Percentiles rank a stretch among this genome's conserved stretches.
phyloP scores from a whole-genome alignment of 2,888 invertebrate species.

The Trimorus sp. region DNA sequence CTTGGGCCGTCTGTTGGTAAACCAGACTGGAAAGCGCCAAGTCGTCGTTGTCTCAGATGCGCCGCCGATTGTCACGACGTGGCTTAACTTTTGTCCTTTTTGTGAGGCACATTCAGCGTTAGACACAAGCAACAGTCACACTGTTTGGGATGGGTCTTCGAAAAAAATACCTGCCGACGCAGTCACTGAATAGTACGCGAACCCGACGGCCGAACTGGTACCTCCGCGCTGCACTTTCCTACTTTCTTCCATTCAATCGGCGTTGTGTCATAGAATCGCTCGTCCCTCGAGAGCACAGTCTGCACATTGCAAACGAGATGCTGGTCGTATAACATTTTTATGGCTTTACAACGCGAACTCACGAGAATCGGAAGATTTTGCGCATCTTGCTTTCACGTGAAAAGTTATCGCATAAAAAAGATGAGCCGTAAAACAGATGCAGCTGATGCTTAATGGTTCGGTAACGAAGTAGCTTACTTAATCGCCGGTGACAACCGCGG shows the following conservation, averaged over 20 bases:
- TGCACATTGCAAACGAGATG: too few species aligned
- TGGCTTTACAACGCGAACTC: too few species aligned
- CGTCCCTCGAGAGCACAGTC: too few species aligned
- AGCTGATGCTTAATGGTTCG: too few species aligned
- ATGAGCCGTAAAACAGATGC: too few species aligned
- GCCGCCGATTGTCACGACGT: not conserved
- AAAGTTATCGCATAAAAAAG: too few species aligned
- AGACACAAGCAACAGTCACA: not conserved
- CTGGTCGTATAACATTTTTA: too few species aligned
- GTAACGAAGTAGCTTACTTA: not conserved
- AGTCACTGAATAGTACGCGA: constrained; percentile 70
- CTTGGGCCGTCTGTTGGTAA: constrained; percentile 16
- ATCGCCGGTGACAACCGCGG: not conserved
- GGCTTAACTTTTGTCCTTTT: not conserved
- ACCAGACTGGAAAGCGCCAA: not conserved
- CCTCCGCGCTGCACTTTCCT: constrained; percentile 18
- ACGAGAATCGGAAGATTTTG: too few species aligned
- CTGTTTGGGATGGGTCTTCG: not conserved
- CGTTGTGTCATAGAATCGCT: too few species aligned
- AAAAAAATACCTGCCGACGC: constrained; percentile 66
- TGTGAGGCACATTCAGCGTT: not conserved
- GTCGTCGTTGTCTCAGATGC: constrained; percentile 31
- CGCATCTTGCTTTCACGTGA: too few species aligned
- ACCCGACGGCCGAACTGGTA: constrained; percentile 57
- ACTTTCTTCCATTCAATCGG: constrained; percentile 18